These are phyloP conservation scores for Taurulus bubalis DNA, from an alignment of 2,113 vertebrate genomes.

Conservation along the genomic window DNA sequence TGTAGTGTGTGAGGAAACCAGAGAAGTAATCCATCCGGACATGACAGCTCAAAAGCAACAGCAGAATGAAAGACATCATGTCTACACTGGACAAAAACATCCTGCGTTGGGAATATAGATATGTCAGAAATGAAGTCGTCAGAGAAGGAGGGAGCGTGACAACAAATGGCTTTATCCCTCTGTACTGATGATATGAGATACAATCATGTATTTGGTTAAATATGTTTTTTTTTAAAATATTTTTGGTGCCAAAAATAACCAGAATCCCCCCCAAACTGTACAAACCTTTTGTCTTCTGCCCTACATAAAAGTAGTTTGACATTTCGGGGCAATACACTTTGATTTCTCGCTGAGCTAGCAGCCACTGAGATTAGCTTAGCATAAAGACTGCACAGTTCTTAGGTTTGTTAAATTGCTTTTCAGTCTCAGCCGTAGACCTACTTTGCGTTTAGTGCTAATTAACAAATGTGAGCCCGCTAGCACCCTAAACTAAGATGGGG, in stretches of 20 bases:
- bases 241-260: not conserved
- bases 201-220: not conserved
- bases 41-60: slow-evolving; percentile 41
- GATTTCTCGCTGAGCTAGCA: not conserved
- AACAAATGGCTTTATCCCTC: slow-evolving; percentile 45
- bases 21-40: slow-evolving; percentile 17
- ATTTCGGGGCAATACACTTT: not conserved
- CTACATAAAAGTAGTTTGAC: not conserved
- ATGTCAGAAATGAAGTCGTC: slow-evolving; percentile 9
- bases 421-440: not conserved
- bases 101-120: not conserved
- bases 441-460: not conserved
- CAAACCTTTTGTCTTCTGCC: not conserved
- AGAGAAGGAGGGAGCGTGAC: not conserved
- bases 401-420: no score
- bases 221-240: not conserved
- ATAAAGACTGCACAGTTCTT: not conserved
- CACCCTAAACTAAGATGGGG: not conserved
- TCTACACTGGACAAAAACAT: slow-evolving; percentile 36
- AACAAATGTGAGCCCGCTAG: not conserved
- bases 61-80: slow-evolving; percentile 29
- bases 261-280: not conserved
- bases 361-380: not conserved
- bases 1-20: slow-evolving; percentile 18
- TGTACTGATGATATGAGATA: slow-evolving; percentile 16